Conservation (phyloP, 1,140 invertebrate species). For the Dendrolimus kikuchii region DNA sequence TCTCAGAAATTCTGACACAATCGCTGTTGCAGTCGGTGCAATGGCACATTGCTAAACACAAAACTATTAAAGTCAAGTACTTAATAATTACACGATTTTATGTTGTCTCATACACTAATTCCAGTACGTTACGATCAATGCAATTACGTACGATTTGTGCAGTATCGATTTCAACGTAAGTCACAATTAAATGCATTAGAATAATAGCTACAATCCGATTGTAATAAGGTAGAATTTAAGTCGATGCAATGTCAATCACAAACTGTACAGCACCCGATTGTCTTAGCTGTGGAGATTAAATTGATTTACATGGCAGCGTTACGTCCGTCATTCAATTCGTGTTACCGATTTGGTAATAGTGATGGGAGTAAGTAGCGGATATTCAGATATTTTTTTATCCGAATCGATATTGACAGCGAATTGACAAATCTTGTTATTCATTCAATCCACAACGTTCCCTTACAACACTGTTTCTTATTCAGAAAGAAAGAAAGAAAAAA, state of each 20-base stretch:
- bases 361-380: too few relatives aligned
- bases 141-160: neutral
- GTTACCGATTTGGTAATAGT: constrained; percentile 32
- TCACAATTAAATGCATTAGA: neutral
- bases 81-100: constrained; percentile 33
- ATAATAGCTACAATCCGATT: neutral
- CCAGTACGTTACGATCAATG: constrained; percentile 8
- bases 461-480: too few relatives aligned
- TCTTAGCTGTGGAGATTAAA: constrained; percentile 36
- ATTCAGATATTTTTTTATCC: too few relatives aligned
- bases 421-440: too few relatives aligned
- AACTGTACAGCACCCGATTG: constrained; percentile 26
- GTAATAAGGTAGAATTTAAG: constrained; percentile 1
- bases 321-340: constrained; percentile 27
- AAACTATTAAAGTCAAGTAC: constrained; percentile 22
- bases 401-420: too few relatives aligned
- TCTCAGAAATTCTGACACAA: too few relatives aligned
- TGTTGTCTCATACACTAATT: constrained; percentile 38
- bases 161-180: constrained; percentile 1
- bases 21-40: too few relatives aligned
- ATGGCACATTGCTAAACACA: too few relatives aligned
- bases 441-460: too few relatives aligned
- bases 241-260: neutral
- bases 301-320: constrained; percentile 38
- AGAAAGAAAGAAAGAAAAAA: too few relatives aligned